Percentiles rank a stretch among this genome's conserved stretches.
phyloP scores from a whole-genome alignment of 2,113 vertebrate species.

The Psammodynastes pulverulentus region DNA sequence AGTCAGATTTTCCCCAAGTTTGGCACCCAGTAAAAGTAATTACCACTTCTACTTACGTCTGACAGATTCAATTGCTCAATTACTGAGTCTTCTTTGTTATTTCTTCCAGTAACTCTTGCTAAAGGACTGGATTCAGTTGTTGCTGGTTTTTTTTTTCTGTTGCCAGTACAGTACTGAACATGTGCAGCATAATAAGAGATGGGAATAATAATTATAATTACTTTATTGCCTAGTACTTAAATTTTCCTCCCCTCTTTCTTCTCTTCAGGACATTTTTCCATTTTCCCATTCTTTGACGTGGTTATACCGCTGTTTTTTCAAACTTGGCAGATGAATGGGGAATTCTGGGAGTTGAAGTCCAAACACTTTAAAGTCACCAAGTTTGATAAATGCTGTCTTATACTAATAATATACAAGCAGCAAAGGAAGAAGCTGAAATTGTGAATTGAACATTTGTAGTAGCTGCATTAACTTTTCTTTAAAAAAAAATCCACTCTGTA shows the following conservation, averaged over 20 bases:
- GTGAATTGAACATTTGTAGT: conserved; percentile 36
- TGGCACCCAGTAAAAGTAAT: conserved; percentile 34
- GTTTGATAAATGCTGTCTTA: neutral
- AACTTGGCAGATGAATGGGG: neutral
- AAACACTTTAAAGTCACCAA: neutral
- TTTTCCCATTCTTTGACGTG: conserved; percentile 50
- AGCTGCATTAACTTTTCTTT: conserved; percentile 36
- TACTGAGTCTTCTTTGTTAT: conserved; percentile 42
- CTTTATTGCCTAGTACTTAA: conserved; percentile 37
- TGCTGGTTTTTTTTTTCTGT: conserved; percentile 34
- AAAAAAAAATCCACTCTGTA: conserved; percentile 47
- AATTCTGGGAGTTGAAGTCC: neutral
- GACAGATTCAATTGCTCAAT: conserved; percentile 51
- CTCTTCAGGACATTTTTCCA: conserved; percentile 47
- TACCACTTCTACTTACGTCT: conserved; percentile 37
- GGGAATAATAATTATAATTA: conserved; percentile 51
- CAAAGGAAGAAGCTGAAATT: conserved; percentile 48
- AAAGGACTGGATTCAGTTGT: conserved; percentile 61
- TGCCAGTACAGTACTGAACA: conserved; percentile 37
- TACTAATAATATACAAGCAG: conserved; percentile 62
- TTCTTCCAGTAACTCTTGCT: conserved; percentile 38
- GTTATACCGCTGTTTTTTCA: conserved; percentile 19
- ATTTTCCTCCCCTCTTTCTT: neutral
- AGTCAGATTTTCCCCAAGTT: conserved; percentile 23
- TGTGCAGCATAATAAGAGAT: conserved; percentile 39